Percentiles rank a stretch among this genome's conserved stretches.
These are phyloP conservation scores for Petaurus breviceps DNA, from an alignment of 2,113 vertebrate genomes.

Conservation along the genomic window DNA sequence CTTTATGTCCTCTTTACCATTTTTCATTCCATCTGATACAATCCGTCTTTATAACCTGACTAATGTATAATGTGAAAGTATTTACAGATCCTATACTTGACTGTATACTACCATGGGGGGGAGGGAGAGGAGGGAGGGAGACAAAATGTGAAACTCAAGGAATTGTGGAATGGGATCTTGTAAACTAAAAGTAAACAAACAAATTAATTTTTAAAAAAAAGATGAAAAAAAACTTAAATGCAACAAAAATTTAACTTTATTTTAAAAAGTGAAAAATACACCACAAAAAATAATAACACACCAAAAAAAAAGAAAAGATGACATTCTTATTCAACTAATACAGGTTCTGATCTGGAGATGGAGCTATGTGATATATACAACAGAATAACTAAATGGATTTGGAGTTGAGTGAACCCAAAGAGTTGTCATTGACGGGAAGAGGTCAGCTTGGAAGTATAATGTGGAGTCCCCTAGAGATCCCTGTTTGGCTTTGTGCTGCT, in stretches of 20 bases:
- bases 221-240: too few relatives aligned
- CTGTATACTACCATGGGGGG: too few relatives aligned
- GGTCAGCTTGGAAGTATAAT: neutral
- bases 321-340: neutral
- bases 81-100: too few relatives aligned
- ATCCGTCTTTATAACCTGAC: too few relatives aligned
- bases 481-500: neutral
- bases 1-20: too few relatives aligned
- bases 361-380: neutral
- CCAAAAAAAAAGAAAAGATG: neutral
- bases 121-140: too few relatives aligned
- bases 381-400: neutral
- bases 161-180: too few relatives aligned
- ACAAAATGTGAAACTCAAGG: too few relatives aligned
- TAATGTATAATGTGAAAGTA: too few relatives aligned
- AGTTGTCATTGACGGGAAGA: neutral
- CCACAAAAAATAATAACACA: neutral
- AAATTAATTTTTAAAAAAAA: too few relatives aligned
- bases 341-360: neutral
- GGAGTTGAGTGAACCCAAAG: neutral
- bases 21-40: too few relatives aligned
- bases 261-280: neutral
- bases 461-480: neutral
- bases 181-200: too few relatives aligned
- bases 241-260: neutral